Percentiles rank a stretch among this genome's conserved stretches.
These are phyloP conservation scores for Takifugu ocellatus DNA, from an alignment of 2,797 vertebrate species.

Conservation along the genomic window DNA sequence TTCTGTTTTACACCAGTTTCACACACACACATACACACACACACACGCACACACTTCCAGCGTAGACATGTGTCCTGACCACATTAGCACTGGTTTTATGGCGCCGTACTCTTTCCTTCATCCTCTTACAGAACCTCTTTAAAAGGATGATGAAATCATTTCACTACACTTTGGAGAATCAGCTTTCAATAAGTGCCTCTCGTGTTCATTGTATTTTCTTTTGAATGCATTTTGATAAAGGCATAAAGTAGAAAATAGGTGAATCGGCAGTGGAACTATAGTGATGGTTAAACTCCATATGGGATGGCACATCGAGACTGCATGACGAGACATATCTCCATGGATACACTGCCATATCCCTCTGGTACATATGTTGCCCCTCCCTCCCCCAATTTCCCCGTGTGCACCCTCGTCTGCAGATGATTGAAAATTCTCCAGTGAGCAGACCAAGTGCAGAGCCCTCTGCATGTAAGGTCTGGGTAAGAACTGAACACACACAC, in stretches of 20 bases:
- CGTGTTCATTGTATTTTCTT: slow-evolving; percentile 6
- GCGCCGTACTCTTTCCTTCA: slow-evolving; percentile 19
- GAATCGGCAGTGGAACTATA: too few species aligned
- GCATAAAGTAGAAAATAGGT: too few species aligned
- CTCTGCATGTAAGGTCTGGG: slow-evolving; percentile 33
- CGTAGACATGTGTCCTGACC: too few species aligned
- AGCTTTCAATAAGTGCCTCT: slow-evolving; percentile 4
- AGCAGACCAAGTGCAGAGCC: slow-evolving; percentile 25
- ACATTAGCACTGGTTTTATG: slow-evolving; percentile 4
- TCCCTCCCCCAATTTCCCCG: slow-evolving; percentile 5
- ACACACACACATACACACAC: too few species aligned
- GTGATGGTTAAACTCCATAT: slow-evolving; percentile 8
- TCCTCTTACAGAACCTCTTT: slow-evolving; percentile 6
- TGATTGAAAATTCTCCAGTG: slow-evolving; percentile 44
- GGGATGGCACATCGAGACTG: slow-evolving; percentile 21
- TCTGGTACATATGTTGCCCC: background rate
- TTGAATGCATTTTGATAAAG: slow-evolving; percentile 11
- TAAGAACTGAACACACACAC: slow-evolving; percentile 12
- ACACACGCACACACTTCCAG: too few species aligned
- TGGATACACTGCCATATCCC: slow-evolving; percentile 46
- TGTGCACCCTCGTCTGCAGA: slow-evolving; percentile 4
- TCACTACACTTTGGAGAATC: slow-evolving; percentile 20
- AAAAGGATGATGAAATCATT: slow-evolving; percentile 42
- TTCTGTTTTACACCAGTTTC: too few species aligned
- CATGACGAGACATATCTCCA: slow-evolving; percentile 46